Evolutionary conservation across 2,888 invertebrate genomes (phyloP).

Genomic region (Nebria salina): DNA sequence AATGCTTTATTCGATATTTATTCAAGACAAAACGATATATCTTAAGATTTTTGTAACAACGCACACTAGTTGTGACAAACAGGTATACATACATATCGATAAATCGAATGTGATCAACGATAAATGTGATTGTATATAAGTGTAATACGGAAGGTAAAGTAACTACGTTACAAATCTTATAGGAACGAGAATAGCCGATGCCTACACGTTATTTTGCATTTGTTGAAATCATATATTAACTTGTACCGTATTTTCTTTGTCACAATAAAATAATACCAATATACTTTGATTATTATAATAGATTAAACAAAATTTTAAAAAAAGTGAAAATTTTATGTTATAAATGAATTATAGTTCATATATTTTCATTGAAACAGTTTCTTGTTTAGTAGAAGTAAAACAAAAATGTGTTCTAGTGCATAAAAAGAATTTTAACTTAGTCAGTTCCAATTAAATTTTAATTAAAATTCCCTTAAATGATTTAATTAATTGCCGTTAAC

Average conservation of each 20-base stretch:
- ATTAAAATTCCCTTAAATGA: background rate
- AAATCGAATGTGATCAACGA: constrained; percentile 34
- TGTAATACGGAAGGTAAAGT: constrained; percentile 36
- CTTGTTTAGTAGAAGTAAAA: no score
- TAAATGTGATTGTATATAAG: constrained; percentile 33
- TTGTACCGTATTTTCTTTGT: constrained; percentile 3
- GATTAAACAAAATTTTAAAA: no score
- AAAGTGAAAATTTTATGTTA: no score
- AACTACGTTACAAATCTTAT: constrained; percentile 13
- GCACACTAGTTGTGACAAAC: constrained; percentile 26
- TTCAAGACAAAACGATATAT: constrained; percentile 32
- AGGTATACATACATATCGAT: constrained; percentile 27
- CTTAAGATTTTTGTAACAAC: constrained; percentile 22
- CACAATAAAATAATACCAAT: constrained; percentile 10
- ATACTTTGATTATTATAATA: background rate
- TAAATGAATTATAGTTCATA: no score
- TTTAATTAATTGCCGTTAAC: background rate
- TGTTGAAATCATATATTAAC: constrained; percentile 9
- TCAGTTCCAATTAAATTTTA: background rate
- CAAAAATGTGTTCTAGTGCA: no score
- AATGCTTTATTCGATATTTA: constrained; percentile 34
- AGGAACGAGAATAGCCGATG: constrained; percentile 4
- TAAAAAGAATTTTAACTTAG: background rate
- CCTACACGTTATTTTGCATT: constrained; percentile 25
- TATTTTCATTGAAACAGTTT: no score